Conservation (phyloP, 2,888 invertebrate species). For the Trachelus tabidus region DNA sequence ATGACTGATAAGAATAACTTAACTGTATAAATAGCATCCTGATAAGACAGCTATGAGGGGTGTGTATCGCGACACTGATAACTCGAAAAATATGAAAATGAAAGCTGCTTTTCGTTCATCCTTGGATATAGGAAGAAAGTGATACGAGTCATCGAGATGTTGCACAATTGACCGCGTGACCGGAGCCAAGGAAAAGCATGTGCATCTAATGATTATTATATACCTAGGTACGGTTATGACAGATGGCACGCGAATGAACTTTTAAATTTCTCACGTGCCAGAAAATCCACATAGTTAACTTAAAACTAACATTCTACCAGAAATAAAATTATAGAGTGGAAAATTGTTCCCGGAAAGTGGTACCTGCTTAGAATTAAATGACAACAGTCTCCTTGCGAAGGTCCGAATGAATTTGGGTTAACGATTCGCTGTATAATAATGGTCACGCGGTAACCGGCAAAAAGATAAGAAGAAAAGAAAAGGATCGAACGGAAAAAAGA, state of each 20-base stretch:
- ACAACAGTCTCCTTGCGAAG: background rate
- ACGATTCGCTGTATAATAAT: background rate
- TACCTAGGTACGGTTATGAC: background rate
- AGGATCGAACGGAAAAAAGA: constrained; percentile 5
- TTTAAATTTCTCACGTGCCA: background rate
- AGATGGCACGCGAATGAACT: background rate
- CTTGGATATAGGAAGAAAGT: background rate
- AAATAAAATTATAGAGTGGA: background rate
- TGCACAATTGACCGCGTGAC: no score
- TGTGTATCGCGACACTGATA: background rate
- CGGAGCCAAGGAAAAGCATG: no score
- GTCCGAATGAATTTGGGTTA: background rate
- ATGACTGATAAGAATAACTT: background rate
- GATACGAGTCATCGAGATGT: no score
- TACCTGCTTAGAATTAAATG: background rate
- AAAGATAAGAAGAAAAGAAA: constrained; percentile 3
- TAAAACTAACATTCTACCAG: background rate
- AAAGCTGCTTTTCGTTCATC: background rate
- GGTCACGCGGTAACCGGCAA: background rate
- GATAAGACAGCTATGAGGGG: background rate
- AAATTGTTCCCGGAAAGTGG: background rate
- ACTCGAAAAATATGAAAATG: background rate
- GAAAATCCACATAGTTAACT: background rate
- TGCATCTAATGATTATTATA: background rate
- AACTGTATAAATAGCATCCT: background rate